phyloP scores from a whole-genome alignment of 1,140 invertebrate genomes.

The Cydia pomonella region DNA sequence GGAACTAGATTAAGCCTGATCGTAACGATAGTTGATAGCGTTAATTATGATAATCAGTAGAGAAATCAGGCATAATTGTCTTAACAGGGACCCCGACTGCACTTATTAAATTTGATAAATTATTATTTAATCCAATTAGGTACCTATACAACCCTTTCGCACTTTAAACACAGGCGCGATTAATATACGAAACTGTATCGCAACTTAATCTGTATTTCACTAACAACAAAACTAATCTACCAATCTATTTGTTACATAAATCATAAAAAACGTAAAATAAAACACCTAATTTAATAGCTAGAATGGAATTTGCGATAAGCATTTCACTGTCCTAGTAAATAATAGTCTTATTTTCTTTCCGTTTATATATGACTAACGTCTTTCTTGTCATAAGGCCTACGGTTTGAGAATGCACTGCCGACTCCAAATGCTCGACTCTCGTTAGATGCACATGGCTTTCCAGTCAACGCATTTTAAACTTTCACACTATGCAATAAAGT shows the following conservation, averaged over 20 bases:
- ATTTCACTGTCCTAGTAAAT: not conserved
- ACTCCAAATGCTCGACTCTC: not conserved
- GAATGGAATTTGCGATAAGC: not conserved
- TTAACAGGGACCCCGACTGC: too few species aligned
- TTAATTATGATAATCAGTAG: not conserved
- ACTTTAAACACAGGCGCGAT: too few species aligned
- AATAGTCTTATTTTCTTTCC: not conserved
- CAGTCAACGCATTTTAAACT: not conserved
- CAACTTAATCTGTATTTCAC: too few species aligned
- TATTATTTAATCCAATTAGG: too few species aligned
- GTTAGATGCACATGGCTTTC: slow-evolving; percentile 6
- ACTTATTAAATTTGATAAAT: too few species aligned
- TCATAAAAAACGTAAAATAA: not conserved
- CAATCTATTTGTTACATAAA: not conserved
- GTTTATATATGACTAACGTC: not conserved
- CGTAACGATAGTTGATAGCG: not conserved
- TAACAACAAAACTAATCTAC: not conserved
- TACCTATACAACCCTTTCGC: too few species aligned
- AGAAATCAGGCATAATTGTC: not conserved
- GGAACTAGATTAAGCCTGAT: not conserved
- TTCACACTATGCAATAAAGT: not conserved
- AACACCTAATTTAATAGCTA: not conserved
- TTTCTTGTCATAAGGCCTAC: not conserved
- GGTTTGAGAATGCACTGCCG: slow-evolving; percentile 3
- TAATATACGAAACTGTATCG: too few species aligned